phyloP scores from a whole-genome alignment of 2,797 vertebrate genomes.

The Bradypodion pumilum region DNA sequence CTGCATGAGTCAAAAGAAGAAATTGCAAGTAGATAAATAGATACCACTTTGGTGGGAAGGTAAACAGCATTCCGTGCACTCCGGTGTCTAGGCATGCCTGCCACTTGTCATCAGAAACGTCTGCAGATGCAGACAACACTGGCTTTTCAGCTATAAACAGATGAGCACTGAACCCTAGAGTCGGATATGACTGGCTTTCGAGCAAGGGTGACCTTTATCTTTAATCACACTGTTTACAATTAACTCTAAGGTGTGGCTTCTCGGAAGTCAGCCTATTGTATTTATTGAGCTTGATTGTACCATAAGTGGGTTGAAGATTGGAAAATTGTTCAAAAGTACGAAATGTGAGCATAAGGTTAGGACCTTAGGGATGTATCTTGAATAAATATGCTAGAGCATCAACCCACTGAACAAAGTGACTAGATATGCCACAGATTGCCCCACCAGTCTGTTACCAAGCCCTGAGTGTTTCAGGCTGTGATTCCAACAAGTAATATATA shows the following conservation, averaged over 20 bases:
- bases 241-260: background rate
- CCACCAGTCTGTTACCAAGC: background rate
- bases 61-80: too few species aligned
- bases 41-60: too few species aligned
- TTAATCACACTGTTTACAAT: too few species aligned
- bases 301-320: background rate
- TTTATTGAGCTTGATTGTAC: background rate
- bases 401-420: background rate
- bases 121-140: too few species aligned
- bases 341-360: background rate
- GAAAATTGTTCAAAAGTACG: background rate
- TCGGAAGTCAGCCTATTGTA: background rate
- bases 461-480: background rate
- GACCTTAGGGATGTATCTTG: background rate
- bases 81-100: too few species aligned
- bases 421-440: background rate
- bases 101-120: too few species aligned
- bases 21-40: too few species aligned
- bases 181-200: too few species aligned
- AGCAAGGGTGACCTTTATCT: too few species aligned
- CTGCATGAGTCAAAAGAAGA: too few species aligned
- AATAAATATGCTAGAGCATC: background rate
- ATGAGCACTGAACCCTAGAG: too few species aligned
- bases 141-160: too few species aligned
- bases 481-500: background rate